phyloP scores from a whole-genome alignment of 2,888 invertebrate genomes.

The Ganaspis brasiliensis region DNA sequence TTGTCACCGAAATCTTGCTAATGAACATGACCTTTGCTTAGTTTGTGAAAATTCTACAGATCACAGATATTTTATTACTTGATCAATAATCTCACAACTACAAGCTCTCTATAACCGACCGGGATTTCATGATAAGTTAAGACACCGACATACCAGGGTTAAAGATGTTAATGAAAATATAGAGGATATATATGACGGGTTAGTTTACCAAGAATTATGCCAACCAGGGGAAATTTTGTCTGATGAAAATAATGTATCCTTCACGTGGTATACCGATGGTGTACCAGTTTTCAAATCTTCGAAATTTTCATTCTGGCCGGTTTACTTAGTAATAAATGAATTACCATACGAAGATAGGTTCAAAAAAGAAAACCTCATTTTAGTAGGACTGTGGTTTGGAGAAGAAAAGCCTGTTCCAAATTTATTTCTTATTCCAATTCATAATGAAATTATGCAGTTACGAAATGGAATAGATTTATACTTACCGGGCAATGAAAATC shows the following conservation, averaged over 20 bases:
- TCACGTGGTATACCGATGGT: slow-evolving; percentile 56
- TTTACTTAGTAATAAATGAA: slow-evolving; percentile 56
- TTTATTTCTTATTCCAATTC: slow-evolving; percentile 46
- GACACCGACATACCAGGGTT: not conserved
- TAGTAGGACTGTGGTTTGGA: slow-evolving; percentile 56
- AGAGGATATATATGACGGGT: not conserved
- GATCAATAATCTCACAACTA: no score
- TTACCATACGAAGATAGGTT: slow-evolving; percentile 49
- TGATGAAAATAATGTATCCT: slow-evolving; percentile 51
- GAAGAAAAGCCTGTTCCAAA: slow-evolving; percentile 51
- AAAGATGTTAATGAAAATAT: not conserved
- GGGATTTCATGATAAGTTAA: not conserved
- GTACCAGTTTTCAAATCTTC: slow-evolving; percentile 53
- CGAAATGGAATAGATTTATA: not conserved
- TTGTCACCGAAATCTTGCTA: no score
- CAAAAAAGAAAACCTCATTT: slow-evolving; percentile 51
- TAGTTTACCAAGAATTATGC: not conserved
- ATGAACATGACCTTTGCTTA: no score
- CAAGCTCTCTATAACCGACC: not conserved
- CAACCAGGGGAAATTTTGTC: slow-evolving; percentile 25
- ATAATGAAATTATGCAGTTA: slow-evolving; percentile 25
- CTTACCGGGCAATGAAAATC: not conserved
- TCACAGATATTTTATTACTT: no score
- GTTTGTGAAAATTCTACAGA: no score
- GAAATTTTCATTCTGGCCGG: slow-evolving; percentile 51